Percentiles rank a stretch among this genome's conserved stretches.
These are phyloP conservation scores for Camponotus pennsylvanicus DNA, from an alignment of 1,140 invertebrate genomes.

Conservation along the genomic window DNA sequence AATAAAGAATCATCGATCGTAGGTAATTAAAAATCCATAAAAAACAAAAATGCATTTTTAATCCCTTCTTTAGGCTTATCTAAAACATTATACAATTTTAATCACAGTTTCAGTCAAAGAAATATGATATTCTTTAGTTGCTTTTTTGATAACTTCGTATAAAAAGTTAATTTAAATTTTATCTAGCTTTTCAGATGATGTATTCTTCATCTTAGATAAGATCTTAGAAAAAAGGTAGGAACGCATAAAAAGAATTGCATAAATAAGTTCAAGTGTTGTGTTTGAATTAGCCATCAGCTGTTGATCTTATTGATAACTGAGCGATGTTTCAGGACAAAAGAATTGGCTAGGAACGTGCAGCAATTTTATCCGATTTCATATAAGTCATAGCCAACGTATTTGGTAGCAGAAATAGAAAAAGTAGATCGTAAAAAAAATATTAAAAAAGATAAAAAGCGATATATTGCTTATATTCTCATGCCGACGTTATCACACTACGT, in stretches of 20 bases:
- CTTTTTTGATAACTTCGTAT: neutral
- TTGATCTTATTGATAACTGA: conserved; percentile 49
- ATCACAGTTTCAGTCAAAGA: neutral
- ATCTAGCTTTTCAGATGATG: neutral
- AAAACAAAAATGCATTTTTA: neutral
- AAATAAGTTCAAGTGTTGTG: conserved; percentile 22
- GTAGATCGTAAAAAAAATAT: conserved; percentile 18
- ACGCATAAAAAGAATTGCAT: conserved; percentile 18
- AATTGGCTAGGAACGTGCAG: neutral
- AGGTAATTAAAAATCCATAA: neutral
- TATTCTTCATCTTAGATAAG: neutral
- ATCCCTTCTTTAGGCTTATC: neutral
- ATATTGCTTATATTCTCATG: conserved; percentile 10
- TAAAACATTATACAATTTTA: neutral
- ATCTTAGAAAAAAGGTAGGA: neutral
- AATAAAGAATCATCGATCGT: neutral
- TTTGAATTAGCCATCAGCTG: conserved; percentile 53
- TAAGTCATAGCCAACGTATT: neutral
- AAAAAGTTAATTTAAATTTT: neutral
- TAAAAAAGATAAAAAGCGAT: neutral
- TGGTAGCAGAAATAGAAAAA: neutral
- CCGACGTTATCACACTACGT: conserved; percentile 30
- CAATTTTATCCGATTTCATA: neutral
- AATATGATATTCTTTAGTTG: neutral
- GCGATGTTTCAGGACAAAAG: neutral